Evolutionary conservation across 2,113 vertebrate genomes (phyloP).

Genomic region (Chlorodrepanis virens): DNA sequence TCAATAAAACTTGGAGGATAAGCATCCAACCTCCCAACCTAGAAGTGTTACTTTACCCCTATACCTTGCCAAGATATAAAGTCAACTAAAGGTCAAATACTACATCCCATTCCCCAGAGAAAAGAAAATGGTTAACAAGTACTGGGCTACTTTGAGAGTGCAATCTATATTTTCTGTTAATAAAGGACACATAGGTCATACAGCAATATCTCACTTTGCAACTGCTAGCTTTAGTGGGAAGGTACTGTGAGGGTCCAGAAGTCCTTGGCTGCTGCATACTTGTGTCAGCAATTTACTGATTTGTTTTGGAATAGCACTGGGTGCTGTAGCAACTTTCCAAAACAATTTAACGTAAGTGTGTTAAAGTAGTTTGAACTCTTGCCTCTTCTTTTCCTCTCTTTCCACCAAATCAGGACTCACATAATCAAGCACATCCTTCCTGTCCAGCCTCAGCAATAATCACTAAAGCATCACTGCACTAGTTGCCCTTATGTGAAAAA

Average conservation of each 20-base stretch:
- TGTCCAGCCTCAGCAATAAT: not conserved
- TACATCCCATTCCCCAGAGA: not conserved
- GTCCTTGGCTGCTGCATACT: not conserved
- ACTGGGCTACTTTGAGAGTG: not conserved
- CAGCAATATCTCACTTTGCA: not conserved
- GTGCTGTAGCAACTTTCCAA: slow-evolving; percentile 1
- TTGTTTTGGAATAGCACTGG: not conserved
- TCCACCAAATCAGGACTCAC: not conserved
- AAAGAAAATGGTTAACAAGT: not conserved
- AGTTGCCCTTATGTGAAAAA: not conserved
- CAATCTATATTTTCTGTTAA: not conserved
- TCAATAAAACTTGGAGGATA: not conserved
- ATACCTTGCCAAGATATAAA: not conserved
- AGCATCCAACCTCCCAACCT: not conserved
- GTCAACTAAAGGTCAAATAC: not conserved
- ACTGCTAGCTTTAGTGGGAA: not conserved
- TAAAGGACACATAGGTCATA: not conserved
- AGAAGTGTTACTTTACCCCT: not conserved
- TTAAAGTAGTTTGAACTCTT: not conserved
- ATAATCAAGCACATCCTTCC: not conserved
- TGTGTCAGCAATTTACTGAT: not conserved
- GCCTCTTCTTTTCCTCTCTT: not conserved
- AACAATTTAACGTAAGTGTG: not conserved
- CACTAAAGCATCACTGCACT: not conserved
- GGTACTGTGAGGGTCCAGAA: not conserved